phyloP scores from a whole-genome alignment of 1,140 invertebrate genomes.

The Choristoneura fumiferana region DNA sequence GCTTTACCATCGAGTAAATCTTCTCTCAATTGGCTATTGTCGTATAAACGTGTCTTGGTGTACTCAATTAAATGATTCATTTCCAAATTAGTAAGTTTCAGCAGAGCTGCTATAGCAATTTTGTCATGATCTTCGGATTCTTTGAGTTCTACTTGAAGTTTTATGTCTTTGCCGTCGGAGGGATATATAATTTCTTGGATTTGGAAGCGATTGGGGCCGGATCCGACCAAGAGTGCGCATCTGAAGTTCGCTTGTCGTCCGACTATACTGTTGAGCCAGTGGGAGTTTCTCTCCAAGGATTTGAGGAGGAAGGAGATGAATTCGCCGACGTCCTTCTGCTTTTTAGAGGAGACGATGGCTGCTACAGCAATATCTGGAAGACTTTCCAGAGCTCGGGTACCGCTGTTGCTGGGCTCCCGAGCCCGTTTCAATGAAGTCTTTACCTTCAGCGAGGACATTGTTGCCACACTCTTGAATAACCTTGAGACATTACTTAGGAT shows the following conservation, averaged over 20 bases:
- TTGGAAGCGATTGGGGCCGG: slow-evolving; percentile 64
- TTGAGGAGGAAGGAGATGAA: slow-evolving; percentile 58
- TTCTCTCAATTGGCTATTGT: slow-evolving; percentile 47
- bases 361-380: slow-evolving; percentile 59
- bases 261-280: slow-evolving; percentile 56
- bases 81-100: slow-evolving; percentile 49
- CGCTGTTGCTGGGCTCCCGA: slow-evolving; percentile 25
- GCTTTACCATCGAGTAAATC: slow-evolving; percentile 59
- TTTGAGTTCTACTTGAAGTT: slow-evolving; percentile 55
- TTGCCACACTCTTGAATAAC: slow-evolving; percentile 36
- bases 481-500: slow-evolving; percentile 41
- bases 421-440: slow-evolving; percentile 39
- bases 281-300: slow-evolving; percentile 56
- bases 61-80: slow-evolving; percentile 52
- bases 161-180: slow-evolving; percentile 37
- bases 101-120: slow-evolving; percentile 53
- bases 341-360: slow-evolving; percentile 58
- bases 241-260: slow-evolving; percentile 52
- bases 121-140: slow-evolving; percentile 67
- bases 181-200: slow-evolving; percentile 63
- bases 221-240: slow-evolving; percentile 58
- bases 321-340: slow-evolving; percentile 57
- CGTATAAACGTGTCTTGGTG: slow-evolving; percentile 52
- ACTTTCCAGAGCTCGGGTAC: slow-evolving; percentile 23
- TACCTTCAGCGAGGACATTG: slow-evolving; percentile 39